Base-by-base conservation (phyloP, 2,113 vertebrate genomes). In the Rhagologus leucostigma region DNA sequence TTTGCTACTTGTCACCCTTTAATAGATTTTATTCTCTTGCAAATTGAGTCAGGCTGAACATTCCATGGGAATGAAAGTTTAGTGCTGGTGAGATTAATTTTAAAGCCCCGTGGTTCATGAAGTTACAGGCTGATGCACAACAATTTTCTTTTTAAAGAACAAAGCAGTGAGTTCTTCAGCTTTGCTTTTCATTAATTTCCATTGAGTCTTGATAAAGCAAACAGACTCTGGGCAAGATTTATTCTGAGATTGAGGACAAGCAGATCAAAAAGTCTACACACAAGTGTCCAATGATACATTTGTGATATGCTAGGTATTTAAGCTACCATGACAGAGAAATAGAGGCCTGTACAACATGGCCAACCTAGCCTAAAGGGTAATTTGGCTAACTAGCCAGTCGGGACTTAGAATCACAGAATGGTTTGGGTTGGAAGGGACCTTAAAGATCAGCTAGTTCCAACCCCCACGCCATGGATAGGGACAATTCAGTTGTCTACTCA, bases 71-170 rank as follows among this genome's bases (percentile, higher is more conserved):
- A 82, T 78, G 80, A 37, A 96, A 90, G 85, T 93, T 87, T 94
- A 87, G 63, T 82, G 83, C 57, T 78, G 81, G 68, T 53, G 63
- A 94, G 89, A 85, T 95, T 95, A 94, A 88, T 95, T 95, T 84
- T 91, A 94, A 94, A 93, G 69, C 50, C 57, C n/a, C 0, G 9
- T 87, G 80, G 79, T 76, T 94, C 82, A 68, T 75, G 71, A 90
- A 94, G 70, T 87, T 96, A 91, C 76, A 88, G 83, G 73, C 87
- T 91, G 89, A 92, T 94, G 75, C 89, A 94, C 75, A 91, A 84
- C 90, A 77, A 83, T 96, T 96, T 95, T 88, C 63, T 93, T 94
- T 84, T 65, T 67, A 93, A 95, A 71, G 89, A 92, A 90, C 79
- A 95, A 95, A 92, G 85, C 59, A 86, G 44, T 30, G 41, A 87